Conservation (phyloP, 2,888 invertebrate genomes). For the Tipula helvola region DNA sequence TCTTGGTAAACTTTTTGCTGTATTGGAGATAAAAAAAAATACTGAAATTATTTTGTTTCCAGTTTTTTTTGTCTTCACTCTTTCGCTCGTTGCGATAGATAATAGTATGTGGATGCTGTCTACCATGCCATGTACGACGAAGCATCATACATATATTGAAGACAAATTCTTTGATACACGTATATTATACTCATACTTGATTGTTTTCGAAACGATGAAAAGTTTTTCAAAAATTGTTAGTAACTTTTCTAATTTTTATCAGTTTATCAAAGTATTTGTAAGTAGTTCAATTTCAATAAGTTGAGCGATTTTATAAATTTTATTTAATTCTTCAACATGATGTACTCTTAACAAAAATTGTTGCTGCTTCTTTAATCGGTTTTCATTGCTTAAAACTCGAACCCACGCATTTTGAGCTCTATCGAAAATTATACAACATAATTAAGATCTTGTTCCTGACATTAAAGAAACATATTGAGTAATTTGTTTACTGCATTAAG, state of each 20-base stretch:
- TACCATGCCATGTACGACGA: neutral
- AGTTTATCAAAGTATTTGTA: neutral
- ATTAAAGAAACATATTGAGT: no score
- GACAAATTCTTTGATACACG: neutral
- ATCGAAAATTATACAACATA: no score
- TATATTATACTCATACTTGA: neutral
- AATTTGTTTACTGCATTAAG: no score
- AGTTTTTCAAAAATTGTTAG: neutral
- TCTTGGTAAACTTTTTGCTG: neutral
- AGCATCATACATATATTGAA: neutral
- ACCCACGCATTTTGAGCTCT: no score
- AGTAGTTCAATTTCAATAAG: neutral
- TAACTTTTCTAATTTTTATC: neutral
- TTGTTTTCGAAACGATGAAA: neutral
- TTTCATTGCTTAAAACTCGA: no score
- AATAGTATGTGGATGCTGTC: neutral
- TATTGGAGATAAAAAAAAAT: neutral
- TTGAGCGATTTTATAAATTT: neutral
- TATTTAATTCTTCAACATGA: no score
- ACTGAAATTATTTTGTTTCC: neutral
- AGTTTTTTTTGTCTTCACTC: neutral
- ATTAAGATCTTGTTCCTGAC: no score
- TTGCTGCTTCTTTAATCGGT: no score
- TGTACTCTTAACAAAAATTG: no score
- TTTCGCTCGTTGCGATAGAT: neutral